A percentile compares a stretch with the other conserved stretches of the same genome.
phyloP scores from a whole-genome alignment of 2,888 invertebrate species.

The Drosophila emarginata region DNA sequence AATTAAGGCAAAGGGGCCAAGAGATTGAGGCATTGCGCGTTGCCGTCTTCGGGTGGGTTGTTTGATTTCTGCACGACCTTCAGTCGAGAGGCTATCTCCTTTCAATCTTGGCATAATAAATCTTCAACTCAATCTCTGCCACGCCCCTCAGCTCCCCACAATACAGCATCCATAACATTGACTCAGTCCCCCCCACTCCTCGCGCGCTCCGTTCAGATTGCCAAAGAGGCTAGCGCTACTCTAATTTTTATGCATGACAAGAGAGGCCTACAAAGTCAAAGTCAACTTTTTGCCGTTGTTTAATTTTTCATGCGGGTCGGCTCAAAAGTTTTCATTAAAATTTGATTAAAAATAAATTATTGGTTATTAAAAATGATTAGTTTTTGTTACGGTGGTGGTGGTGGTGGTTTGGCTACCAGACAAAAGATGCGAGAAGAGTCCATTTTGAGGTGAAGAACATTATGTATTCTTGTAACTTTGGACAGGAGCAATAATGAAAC shows the following conservation, averaged over 20 bases:
- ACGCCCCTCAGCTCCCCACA: slow-evolving; percentile 44
- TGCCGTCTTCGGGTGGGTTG: slow-evolving; percentile 48
- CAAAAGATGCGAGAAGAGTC: not conserved
- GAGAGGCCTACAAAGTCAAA: slow-evolving; percentile 45
- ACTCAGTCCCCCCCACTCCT: slow-evolving; percentile 23
- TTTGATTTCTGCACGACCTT: slow-evolving; percentile 67
- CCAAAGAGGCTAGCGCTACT: slow-evolving; percentile 35
- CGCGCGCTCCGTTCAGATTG: not conserved
- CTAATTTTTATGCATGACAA: slow-evolving; percentile 75
- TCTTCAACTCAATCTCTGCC: slow-evolving; percentile 55
- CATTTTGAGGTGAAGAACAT: not conserved
- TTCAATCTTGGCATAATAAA: slow-evolving; percentile 59
- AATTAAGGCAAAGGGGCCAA: slow-evolving; percentile 66
- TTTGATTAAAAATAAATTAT: slow-evolving; percentile 79
- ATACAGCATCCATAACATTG: not conserved
- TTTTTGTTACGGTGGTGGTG: slow-evolving; percentile 53
- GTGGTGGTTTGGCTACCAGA: not conserved
- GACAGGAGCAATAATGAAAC: slow-evolving; percentile 68
- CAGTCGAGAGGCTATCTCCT: slow-evolving; percentile 35
- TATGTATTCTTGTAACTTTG: slow-evolving; percentile 27
- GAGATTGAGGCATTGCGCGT: slow-evolving; percentile 44
- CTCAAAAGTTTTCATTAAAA: slow-evolving; percentile 68
- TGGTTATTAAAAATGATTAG: slow-evolving; percentile 78
- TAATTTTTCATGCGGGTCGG: slow-evolving; percentile 63
- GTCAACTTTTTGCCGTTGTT: slow-evolving; percentile 34